Evolutionary conservation across 2,888 invertebrate genomes (phyloP).

Genomic region (Holacanthella duospinosa): DNA sequence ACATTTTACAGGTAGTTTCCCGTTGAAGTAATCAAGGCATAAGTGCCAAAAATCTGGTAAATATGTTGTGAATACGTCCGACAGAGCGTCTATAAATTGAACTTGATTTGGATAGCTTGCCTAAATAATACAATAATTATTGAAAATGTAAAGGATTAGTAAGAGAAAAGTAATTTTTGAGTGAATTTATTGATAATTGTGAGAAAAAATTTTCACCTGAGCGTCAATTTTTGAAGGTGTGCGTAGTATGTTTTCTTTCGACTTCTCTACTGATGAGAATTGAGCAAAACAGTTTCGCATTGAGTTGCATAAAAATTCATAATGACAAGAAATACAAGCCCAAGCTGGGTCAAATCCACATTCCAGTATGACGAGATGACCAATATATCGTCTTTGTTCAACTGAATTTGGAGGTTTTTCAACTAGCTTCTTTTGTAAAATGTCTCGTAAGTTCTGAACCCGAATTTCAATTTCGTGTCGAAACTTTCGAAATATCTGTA

Average conservation of each 20-base stretch:
- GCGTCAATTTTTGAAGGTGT: constrained; percentile 31
- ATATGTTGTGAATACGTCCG: constrained; percentile 60
- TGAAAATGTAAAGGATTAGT: too few species aligned
- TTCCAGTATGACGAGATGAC: constrained; percentile 61
- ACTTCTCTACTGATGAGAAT: constrained; percentile 25
- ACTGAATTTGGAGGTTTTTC: constrained; percentile 57
- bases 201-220: constrained; percentile 10
- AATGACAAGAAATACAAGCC: constrained; percentile 79
- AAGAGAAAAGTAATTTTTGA: neutral
- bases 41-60: constrained; percentile 92
- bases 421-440: constrained; percentile 69
- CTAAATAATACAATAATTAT: constrained; percentile 19
- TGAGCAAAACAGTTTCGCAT: constrained; percentile 45
- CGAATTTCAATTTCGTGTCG: constrained; percentile 82
- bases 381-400: constrained; percentile 37
- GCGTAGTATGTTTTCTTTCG: constrained; percentile 20
- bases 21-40: constrained; percentile 86
- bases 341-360: constrained; percentile 84
- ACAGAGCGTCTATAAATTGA: constrained; percentile 66
- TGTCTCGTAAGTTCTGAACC: constrained; percentile 66
- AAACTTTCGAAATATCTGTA: constrained; percentile 71
- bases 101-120: constrained; percentile 54
- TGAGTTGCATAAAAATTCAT: constrained; percentile 62
- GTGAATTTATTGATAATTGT: neutral
- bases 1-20: constrained; percentile 54